Percentiles rank a stretch among this genome's conserved stretches.
Evolutionary conservation across 1,140 invertebrate species (phyloP).

Genomic region (Pseudomyrmex concolor): DNA sequence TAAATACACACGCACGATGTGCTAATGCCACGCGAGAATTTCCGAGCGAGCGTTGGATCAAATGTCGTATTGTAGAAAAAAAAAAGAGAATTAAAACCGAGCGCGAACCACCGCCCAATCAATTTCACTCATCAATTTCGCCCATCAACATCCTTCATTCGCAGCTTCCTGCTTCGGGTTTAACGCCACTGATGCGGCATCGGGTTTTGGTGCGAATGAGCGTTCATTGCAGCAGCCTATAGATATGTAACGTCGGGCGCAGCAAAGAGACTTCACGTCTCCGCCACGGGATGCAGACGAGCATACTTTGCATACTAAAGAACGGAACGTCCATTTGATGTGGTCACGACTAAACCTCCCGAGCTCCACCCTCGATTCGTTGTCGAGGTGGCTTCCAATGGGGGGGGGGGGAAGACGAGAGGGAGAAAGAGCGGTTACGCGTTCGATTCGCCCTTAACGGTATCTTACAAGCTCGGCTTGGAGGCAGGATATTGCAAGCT

Average conservation of each 20-base stretch:
- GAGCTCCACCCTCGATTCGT: constrained; percentile 36
- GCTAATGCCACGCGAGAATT: constrained; percentile 1
- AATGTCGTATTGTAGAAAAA: constrained; percentile 29
- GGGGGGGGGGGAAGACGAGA: not conserved
- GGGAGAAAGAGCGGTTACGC: constrained; percentile 30
- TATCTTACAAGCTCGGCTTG: constrained; percentile 73
- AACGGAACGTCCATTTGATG: constrained; percentile 76
- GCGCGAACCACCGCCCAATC: constrained; percentile 18
- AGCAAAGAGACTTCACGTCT: constrained; percentile 61
- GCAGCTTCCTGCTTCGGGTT: constrained; percentile 18
- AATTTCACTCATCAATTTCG: constrained; percentile 15
- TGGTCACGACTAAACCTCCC: constrained; percentile 71
- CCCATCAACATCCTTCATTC: constrained; percentile 41
- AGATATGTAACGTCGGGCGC: not conserved
- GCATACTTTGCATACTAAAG: constrained; percentile 75
- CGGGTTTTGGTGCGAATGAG: constrained; percentile 61
- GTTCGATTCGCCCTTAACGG: constrained; percentile 74
- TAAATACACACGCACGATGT: not conserved
- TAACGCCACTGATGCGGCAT: constrained; percentile 36
- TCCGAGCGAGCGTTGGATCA: not conserved
- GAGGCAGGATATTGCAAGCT: constrained; percentile 79
- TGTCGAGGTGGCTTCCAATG: constrained; percentile 27
- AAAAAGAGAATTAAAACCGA: not conserved
- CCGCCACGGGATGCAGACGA: constrained; percentile 35
- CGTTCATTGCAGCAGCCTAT: constrained; percentile 40